Conservation (phyloP, 2,113 vertebrate genomes). For the Fulica atra region DNA sequence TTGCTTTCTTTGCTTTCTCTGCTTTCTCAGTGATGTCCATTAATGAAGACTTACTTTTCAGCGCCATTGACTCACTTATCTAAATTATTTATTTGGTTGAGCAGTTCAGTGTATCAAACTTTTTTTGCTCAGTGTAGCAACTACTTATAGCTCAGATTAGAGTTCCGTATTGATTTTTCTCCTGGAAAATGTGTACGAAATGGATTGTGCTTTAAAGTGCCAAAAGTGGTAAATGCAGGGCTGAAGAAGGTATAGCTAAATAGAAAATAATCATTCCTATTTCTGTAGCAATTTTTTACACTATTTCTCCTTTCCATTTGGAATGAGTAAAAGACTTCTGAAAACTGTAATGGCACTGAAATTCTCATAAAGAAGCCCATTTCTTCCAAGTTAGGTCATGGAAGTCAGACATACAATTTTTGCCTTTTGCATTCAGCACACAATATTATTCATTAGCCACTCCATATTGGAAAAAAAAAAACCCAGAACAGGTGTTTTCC, state of each 20-base stretch:
- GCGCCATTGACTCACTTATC: conserved; percentile 22
- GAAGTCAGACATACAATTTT: not conserved
- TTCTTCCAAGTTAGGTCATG: not conserved
- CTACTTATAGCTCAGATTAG: conserved; percentile 28
- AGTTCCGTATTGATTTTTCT: conserved; percentile 56
- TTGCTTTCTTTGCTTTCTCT: conserved; percentile 18
- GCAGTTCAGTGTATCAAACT: conserved; percentile 45
- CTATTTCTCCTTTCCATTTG: not conserved
- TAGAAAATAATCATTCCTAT: not conserved
- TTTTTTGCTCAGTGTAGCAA: conserved; percentile 1
- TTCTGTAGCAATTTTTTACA: not conserved
- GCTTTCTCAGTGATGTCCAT: conserved; percentile 53
- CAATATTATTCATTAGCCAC: not conserved
- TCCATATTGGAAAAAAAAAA: not conserved
- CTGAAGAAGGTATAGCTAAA: not conserved
- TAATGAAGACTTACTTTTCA: conserved; percentile 65
- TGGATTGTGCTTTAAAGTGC: conserved; percentile 7
- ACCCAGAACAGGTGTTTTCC: not conserved
- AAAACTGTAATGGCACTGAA: not conserved
- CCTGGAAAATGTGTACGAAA: conserved; percentile 21
- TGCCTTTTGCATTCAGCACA: not conserved
- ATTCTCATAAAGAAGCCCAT: not conserved
- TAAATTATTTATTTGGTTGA: conserved; percentile 68
- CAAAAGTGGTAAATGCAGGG: not conserved
- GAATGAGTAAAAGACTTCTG: not conserved